These are phyloP conservation scores for Macrophya alboannulata DNA, from an alignment of 2,888 invertebrate species.

Conservation along the genomic window DNA sequence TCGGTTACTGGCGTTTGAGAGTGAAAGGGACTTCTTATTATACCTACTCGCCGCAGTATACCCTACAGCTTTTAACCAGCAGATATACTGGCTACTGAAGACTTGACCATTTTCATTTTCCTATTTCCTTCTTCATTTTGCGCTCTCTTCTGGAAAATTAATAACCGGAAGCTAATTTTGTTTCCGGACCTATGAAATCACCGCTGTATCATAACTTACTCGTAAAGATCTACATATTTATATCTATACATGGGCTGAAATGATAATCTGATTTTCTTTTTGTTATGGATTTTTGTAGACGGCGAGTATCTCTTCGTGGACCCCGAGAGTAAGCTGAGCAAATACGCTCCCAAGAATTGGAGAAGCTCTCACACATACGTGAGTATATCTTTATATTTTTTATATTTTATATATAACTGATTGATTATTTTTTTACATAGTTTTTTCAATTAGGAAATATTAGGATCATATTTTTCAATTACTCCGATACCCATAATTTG, in stretches of 20 bases:
- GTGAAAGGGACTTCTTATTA: slow-evolving; percentile 41
- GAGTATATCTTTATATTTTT: slow-evolving; percentile 79
- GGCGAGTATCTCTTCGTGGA: slow-evolving; percentile 98
- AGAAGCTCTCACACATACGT: slow-evolving; percentile 96
- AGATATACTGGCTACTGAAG: background rate
- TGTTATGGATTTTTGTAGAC: slow-evolving; percentile 85
- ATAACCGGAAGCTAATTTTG: background rate
- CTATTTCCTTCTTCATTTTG: background rate
- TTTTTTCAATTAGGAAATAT: background rate
- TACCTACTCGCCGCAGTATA: background rate
- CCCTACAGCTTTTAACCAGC: background rate
- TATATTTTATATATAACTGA: slow-evolving; percentile 1
- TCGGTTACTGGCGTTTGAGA: slow-evolving; percentile 46
- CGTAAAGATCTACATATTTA: background rate
- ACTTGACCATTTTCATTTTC: background rate
- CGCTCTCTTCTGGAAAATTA: background rate
- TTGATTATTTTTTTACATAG: background rate
- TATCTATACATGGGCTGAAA: background rate
- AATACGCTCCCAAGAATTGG: slow-evolving; percentile 98
- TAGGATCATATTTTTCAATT: background rate
- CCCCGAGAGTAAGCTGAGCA: slow-evolving; percentile 96
- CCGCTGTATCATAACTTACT: background rate
- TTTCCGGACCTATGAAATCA: background rate
- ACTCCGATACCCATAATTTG: background rate
- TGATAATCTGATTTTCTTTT: background rate